Evolutionary conservation across 2,113 vertebrate species (phyloP).

Genomic region (Oryzias javanicus): DNA sequence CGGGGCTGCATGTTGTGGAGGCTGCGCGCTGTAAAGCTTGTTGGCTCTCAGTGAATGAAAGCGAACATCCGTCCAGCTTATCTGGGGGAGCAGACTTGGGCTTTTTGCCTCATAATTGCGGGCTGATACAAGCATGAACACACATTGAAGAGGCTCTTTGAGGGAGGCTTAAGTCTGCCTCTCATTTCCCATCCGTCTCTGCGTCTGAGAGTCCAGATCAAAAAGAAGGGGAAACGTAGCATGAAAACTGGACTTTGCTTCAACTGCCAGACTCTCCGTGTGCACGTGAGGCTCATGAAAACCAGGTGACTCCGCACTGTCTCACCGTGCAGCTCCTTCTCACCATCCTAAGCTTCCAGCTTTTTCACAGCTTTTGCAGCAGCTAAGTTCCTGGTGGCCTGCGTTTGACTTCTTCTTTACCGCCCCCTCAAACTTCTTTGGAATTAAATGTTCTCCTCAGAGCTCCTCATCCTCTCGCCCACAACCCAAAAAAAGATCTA

Average conservation of each 20-base stretch:
- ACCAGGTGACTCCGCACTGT: conserved; percentile 2
- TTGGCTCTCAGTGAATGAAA: conserved; percentile 53
- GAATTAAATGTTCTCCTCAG: conserved; percentile 49
- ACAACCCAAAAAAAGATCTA: conserved; percentile 35
- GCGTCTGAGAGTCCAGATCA: conserved; percentile 36
- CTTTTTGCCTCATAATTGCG: conserved; percentile 51
- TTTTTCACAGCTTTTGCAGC: conserved; percentile 48
- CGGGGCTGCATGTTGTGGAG: no score
- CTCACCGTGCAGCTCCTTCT: conserved; percentile 32
- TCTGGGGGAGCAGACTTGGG: conserved; percentile 61
- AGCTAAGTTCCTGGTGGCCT: conserved; percentile 51
- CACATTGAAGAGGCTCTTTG: conserved; percentile 60
- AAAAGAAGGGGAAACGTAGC: conserved; percentile 35
- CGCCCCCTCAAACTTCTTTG: conserved; percentile 45
- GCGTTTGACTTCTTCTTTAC: conserved; percentile 51
- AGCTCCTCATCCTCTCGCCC: conserved; percentile 44
- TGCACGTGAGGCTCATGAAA: conserved; percentile 26
- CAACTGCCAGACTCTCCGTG: conserved; percentile 7
- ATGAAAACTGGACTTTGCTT: conserved; percentile 47
- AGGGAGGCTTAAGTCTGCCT: conserved; percentile 54
- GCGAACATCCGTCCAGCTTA: conserved; percentile 60
- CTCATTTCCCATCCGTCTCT: conserved; percentile 26
- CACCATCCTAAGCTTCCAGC: conserved; percentile 12
- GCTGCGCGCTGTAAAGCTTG: conserved; percentile 15
- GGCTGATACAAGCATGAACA: conserved; percentile 49